Base-by-base conservation (phyloP, 2,888 invertebrate species). In the Meandrusa payeni region DNA sequence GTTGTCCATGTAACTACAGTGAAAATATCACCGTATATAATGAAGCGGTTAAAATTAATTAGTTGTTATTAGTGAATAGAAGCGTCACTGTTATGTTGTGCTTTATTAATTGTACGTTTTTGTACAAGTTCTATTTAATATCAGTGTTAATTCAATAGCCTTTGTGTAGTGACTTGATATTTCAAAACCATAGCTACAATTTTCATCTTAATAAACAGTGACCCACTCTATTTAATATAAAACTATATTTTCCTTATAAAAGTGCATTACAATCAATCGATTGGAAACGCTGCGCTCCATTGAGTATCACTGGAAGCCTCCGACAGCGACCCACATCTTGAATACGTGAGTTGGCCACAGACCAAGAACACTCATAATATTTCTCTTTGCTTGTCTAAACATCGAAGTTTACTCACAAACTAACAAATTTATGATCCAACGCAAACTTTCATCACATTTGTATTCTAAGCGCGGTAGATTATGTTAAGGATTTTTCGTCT, bases 1-100 rank as follows among this genome's bases (percentile, higher is more conserved):
- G 22, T 45, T 23, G 57, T 41, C 57, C 61, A 57, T 57, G 77
- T 54, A 77, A 78, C 76, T 75, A 58, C 52, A 61, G 49, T 51
- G 56, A 52, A 57, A 51, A 51, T 51, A 33, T 38, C 38, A 33
- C 17, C 33, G 45, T 47, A 40, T 54, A 51, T 49, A 51, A 42
- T 33, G 27, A 9, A 28, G 39, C 13, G 15, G 34, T 10, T 37
- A 38, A 41, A 31, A 31, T 38, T 32, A 37, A 19, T 6, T n/a
- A 20, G 3, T 31, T 32, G 20, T 38, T 32, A 11, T 20, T 13
- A 24, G 10, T 6, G 24, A 42, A 36, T 7, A 29, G 33, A 13
- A 22, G 23, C 4, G 5, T 23, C 2, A 5, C 9, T 13, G 9
- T 12, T 23, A 5, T 4, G 3, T 7, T 13, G 7, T 15, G 15